Evolutionary conservation across 2,797 vertebrate genomes (phyloP).

Genomic region (Synaphobranchus kaupii): DNA sequence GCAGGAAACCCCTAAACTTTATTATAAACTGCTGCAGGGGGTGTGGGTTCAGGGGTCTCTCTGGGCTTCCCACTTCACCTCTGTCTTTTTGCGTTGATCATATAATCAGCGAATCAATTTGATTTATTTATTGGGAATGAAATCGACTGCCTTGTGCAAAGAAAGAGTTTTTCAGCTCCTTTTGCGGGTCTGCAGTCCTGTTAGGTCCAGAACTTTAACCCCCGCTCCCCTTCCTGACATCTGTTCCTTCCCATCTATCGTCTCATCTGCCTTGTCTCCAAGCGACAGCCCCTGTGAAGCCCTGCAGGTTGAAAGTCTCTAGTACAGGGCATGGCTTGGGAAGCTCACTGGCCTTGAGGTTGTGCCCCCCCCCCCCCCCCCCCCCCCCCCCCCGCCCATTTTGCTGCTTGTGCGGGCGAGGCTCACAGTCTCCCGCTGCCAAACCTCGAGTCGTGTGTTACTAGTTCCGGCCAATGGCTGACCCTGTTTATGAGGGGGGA

Average conservation of each 20-base stretch:
- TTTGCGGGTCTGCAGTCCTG: neutral
- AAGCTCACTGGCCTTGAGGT: neutral
- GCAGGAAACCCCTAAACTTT: neutral
- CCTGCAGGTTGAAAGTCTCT: neutral
- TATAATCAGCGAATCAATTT: neutral
- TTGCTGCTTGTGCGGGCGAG: neutral
- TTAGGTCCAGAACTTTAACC: neutral
- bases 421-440: neutral
- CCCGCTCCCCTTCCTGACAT: neutral
- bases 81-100: neutral
- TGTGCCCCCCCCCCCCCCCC: neutral
- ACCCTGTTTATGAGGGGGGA: conserved; percentile 39
- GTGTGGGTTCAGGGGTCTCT: neutral
- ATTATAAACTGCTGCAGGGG: too few relatives aligned
- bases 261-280: neutral
- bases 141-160: neutral
- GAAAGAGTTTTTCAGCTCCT: neutral
- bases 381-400: neutral
- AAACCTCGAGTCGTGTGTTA: conserved; percentile 7
- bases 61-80: neutral
- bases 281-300: neutral
- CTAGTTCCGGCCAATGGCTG: conserved; percentile 19
- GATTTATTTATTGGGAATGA: neutral
- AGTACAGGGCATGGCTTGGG: neutral
- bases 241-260: neutral